These are phyloP conservation scores for Eucidaris tribuloides DNA, from an alignment of 35 echinoderm and acorn worm genomes.

Conservation along the genomic window DNA sequence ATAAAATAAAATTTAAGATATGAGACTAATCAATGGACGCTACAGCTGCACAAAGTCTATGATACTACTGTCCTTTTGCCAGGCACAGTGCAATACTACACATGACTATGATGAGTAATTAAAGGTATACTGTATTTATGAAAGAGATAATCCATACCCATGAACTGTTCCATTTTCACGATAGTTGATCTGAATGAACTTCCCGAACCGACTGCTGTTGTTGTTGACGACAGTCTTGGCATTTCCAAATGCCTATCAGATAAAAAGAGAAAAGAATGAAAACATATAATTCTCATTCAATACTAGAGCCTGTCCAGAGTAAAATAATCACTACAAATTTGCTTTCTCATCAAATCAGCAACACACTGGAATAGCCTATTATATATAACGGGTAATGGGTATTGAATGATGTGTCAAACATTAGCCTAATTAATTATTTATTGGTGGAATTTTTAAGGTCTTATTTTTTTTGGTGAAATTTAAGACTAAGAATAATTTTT, in stretches of 20 bases:
- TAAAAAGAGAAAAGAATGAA: not conserved
- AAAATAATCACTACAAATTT: too few relatives aligned
- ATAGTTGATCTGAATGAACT: slow-evolving; percentile 99
- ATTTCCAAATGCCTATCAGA: slow-evolving; percentile 94
- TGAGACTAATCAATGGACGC: not conserved
- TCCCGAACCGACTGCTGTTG: slow-evolving; percentile 97
- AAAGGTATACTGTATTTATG: not conserved
- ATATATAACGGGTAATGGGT: too few relatives aligned
- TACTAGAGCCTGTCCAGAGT: too few relatives aligned
- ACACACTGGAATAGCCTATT: too few relatives aligned
- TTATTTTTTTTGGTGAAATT: too few relatives aligned
- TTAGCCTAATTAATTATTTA: too few relatives aligned
- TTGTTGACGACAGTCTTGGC: slow-evolving; percentile 99
- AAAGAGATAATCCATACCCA: slow-evolving; percentile 58
- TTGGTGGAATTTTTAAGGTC: too few relatives aligned
- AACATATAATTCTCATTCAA: too few relatives aligned
- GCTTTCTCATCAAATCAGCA: too few relatives aligned
- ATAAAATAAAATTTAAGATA: not conserved
- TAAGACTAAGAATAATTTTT: too few relatives aligned
- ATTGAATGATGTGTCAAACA: too few relatives aligned
- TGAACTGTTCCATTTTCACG: slow-evolving; percentile 99
- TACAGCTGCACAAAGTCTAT: not conserved
- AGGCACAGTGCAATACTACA: not conserved
- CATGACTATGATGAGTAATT: not conserved
- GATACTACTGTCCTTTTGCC: too few relatives aligned